A percentile compares a stretch with the other conserved stretches of the same genome.
Evolutionary conservation across 2,113 vertebrate species (phyloP).

Genomic region (Alaudala cheleensis): DNA sequence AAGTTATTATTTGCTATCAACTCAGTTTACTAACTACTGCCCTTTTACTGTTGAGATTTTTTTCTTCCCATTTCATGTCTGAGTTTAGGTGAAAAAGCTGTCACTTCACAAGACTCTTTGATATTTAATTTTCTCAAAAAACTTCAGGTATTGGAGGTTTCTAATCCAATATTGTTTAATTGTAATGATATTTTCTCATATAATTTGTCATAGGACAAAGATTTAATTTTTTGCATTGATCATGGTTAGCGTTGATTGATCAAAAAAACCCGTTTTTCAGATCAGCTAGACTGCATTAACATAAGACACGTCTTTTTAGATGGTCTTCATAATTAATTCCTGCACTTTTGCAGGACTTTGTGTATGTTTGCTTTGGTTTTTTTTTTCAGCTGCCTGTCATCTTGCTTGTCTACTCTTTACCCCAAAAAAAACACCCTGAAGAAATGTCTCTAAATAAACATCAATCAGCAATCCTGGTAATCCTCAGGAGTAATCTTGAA

Average conservation of each 20-base stretch:
- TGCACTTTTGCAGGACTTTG: background rate
- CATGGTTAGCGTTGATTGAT: background rate
- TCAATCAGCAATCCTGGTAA: background rate
- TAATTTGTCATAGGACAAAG: background rate
- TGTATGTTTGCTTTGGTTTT: fast-evolving
- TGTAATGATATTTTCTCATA: background rate
- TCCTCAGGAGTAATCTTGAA: background rate
- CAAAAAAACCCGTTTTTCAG: background rate
- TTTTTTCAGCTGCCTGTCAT: background rate
- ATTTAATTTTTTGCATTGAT: background rate
- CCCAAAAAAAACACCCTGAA: background rate
- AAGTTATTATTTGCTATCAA: background rate
- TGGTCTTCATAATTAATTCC: background rate
- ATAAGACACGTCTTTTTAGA: background rate
- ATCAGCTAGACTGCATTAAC: background rate
- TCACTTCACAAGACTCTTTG: background rate
- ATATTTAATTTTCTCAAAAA: background rate
- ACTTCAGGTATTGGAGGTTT: background rate
- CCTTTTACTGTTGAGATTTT: background rate
- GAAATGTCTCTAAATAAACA: background rate
- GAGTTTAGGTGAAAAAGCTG: background rate
- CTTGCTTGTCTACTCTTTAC: background rate
- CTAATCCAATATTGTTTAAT: background rate
- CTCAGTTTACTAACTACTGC: background rate
- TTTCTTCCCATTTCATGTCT: background rate